A percentile compares a stretch with the other conserved stretches of the same genome.
Conservation (phyloP, 2,888 invertebrate genomes). For the Calameuta pallipes region DNA sequence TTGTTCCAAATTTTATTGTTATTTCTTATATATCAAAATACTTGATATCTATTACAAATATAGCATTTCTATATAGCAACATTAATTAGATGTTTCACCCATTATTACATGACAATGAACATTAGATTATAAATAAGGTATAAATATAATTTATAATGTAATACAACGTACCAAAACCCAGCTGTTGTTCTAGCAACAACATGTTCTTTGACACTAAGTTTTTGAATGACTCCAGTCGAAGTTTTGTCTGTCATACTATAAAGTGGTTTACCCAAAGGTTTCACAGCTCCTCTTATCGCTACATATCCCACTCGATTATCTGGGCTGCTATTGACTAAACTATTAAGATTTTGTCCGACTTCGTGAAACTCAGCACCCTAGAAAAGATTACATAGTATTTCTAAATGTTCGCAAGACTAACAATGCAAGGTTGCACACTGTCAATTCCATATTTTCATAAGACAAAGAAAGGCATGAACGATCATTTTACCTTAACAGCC, state of each 20-base stretch:
- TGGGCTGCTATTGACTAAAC: conserved; percentile 73
- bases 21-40: background rate
- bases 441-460: background rate
- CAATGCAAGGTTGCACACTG: conserved; percentile 7
- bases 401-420: background rate
- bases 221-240: conserved; percentile 83
- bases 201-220: conserved; percentile 84
- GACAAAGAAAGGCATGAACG: background rate
- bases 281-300: conserved; percentile 80
- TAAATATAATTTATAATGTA: background rate
- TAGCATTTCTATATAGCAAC: background rate
- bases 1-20: conserved; percentile 9
- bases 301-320: conserved; percentile 79
- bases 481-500: conserved; percentile 74
- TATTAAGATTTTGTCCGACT: conserved; percentile 74
- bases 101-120: background rate
- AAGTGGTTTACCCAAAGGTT: conserved; percentile 81
- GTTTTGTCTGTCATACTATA: conserved; percentile 79
- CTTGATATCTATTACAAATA: background rate
- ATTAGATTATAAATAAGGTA: background rate
- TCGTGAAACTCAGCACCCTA: conserved; percentile 79
- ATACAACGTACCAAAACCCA: conserved; percentile 77
- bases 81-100: background rate
- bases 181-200: conserved; percentile 83
- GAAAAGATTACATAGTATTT: background rate